These are phyloP conservation scores for Picus viridis DNA, from an alignment of 2,797 vertebrate species.

Conservation along the genomic window DNA sequence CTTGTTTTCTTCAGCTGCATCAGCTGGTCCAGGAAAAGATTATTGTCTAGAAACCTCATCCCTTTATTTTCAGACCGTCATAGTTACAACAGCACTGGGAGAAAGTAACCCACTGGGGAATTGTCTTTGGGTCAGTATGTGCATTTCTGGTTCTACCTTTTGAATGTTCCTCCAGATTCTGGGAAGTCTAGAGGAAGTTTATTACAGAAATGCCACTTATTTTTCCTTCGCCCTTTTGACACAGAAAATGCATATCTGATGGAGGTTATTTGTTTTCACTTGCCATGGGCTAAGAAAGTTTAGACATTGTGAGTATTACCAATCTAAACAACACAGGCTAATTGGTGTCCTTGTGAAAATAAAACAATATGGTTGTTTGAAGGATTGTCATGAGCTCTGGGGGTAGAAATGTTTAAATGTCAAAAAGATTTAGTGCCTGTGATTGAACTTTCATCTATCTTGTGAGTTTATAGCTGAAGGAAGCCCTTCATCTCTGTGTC, in stretches of 20 bases:
- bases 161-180: neutral
- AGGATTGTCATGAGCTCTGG: slow-evolving; percentile 63
- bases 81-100: neutral
- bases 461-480: slow-evolving; percentile 21
- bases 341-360: slow-evolving; percentile 72
- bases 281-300: slow-evolving; percentile 68
- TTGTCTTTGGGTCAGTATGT: neutral
- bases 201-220: slow-evolving; percentile 28
- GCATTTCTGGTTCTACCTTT: slow-evolving; percentile 5
- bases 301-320: slow-evolving; percentile 69
- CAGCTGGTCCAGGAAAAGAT: neutral
- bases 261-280: slow-evolving; percentile 74
- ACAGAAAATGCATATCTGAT: slow-evolving; percentile 51
- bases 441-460: slow-evolving; percentile 34
- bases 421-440: slow-evolving; percentile 30
- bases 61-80: slow-evolving; percentile 13
- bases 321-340: slow-evolving; percentile 74
- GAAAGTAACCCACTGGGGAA: neutral
- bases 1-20: slow-evolving; percentile 34
- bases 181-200: neutral
- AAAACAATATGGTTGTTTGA: slow-evolving; percentile 74
- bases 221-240: slow-evolving; percentile 54
- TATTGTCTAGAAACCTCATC: neutral
- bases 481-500: slow-evolving; percentile 14
- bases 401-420: slow-evolving; percentile 61